These are phyloP conservation scores for Lutjanus erythropterus DNA, from an alignment of 2,113 vertebrate species.

Conservation along the genomic window DNA sequence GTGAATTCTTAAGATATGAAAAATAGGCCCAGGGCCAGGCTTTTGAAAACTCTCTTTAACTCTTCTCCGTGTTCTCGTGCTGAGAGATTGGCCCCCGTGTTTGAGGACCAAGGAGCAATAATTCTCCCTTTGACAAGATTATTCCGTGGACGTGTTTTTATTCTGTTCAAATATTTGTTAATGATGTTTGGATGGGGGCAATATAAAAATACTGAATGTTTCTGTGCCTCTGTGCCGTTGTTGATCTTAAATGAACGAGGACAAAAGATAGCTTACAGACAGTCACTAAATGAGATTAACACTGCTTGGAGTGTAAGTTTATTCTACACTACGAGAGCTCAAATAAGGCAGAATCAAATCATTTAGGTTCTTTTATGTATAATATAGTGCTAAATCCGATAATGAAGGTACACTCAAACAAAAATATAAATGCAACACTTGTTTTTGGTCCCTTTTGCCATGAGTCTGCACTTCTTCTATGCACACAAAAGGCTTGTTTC, in stretches of 20 bases:
- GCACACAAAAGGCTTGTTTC: no score
- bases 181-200: slow-evolving; percentile 34
- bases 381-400: neutral
- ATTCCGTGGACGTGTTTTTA: slow-evolving; percentile 35
- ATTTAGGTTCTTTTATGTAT: slow-evolving; percentile 15
- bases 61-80: slow-evolving; percentile 50
- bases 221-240: neutral
- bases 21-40: slow-evolving; percentile 70
- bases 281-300: slow-evolving; percentile 13
- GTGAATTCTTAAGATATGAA: slow-evolving; percentile 76
- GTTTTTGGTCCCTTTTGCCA: no score
- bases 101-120: slow-evolving; percentile 51
- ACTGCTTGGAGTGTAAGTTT: neutral
- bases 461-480: no score
- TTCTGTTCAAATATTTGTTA: slow-evolving; percentile 48
- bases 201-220: slow-evolving; percentile 11
- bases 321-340: neutral
- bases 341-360: neutral
- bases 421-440: no score
- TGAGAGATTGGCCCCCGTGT: slow-evolving; percentile 46
- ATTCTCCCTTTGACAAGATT: slow-evolving; percentile 65
- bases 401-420: no score
- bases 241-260: slow-evolving; percentile 5
- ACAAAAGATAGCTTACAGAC: slow-evolving; percentile 1
- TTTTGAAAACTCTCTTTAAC: slow-evolving; percentile 67